These are phyloP conservation scores for Tenthredo amoena DNA, from an alignment of 2,888 invertebrate genomes.

Conservation along the genomic window DNA sequence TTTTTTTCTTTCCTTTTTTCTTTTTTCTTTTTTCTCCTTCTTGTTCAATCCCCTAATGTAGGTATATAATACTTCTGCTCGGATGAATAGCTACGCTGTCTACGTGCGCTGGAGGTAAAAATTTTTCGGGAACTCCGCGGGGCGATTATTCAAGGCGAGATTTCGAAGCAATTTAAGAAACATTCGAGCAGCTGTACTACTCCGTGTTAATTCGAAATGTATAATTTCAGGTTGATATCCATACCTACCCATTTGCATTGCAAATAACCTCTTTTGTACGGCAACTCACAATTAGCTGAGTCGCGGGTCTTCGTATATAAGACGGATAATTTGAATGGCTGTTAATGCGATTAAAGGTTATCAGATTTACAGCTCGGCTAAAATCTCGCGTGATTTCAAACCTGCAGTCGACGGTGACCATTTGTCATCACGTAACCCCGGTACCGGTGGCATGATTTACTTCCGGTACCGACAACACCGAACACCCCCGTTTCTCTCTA, in stretches of 20 bases:
- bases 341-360: slow-evolving; percentile 76
- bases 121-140: background rate
- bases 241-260: slow-evolving; percentile 42
- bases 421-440: slow-evolving; percentile 77
- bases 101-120: slow-evolving; percentile 18
- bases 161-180: slow-evolving; percentile 25
- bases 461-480: slow-evolving; percentile 70
- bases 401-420: slow-evolving; percentile 67
- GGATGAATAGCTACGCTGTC: slow-evolving; percentile 2
- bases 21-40: background rate
- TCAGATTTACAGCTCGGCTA: slow-evolving; percentile 74
- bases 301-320: slow-evolving; percentile 33
- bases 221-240: slow-evolving; percentile 42
- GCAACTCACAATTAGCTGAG: slow-evolving; percentile 9
- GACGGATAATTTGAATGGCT: slow-evolving; percentile 53
- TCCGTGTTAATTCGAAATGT: slow-evolving; percentile 38
- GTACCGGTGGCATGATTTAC: slow-evolving; percentile 74
- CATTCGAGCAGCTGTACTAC: slow-evolving; percentile 9
- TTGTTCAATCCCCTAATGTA: background rate
- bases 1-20: background rate
- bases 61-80: slow-evolving; percentile 4
- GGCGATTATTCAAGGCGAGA: slow-evolving; percentile 15
- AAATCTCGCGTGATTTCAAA: slow-evolving; percentile 72
- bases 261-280: slow-evolving; percentile 44
- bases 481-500: slow-evolving; percentile 57